Evolutionary conservation across 2,113 vertebrate genomes (phyloP).

Genomic region (Datnioides undecimradiatus): DNA sequence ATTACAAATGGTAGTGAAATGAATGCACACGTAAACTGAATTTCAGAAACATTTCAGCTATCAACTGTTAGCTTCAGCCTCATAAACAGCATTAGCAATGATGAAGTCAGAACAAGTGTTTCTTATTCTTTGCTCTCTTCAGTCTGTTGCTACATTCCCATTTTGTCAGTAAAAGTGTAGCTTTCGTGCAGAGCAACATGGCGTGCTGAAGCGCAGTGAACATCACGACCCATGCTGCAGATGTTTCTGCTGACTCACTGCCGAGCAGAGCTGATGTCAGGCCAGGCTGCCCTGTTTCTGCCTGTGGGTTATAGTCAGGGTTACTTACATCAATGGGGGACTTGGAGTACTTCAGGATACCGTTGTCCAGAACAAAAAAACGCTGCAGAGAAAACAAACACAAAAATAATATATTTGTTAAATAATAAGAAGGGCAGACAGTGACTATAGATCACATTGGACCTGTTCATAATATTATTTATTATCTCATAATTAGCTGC

Average conservation of each 20-base stretch:
- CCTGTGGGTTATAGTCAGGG: conserved; percentile 63
- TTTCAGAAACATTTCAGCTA: background rate
- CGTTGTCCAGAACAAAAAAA: conserved; percentile 98
- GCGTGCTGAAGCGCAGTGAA: conserved; percentile 34
- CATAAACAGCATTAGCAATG: background rate
- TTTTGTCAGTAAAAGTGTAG: conserved; percentile 12
- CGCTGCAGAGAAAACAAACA: conserved; percentile 85
- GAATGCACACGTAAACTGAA: too few species aligned
- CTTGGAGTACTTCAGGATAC: conserved; percentile 99
- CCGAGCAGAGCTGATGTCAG: conserved; percentile 46
- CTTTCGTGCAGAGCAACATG: conserved; percentile 17
- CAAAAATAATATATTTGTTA: conserved; percentile 39
- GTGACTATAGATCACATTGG: conserved; percentile 3
- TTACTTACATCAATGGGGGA: conserved; percentile 98
- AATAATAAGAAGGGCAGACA: conserved; percentile 10
- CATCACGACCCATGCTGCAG: conserved; percentile 34
- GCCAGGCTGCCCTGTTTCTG: conserved; percentile 39
- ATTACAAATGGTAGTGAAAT: too few species aligned
- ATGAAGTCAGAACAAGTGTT: background rate
- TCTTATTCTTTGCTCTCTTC: background rate
- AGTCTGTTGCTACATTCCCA: background rate
- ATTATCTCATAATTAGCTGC: background rate
- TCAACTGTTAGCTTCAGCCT: background rate
- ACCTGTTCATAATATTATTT: background rate
- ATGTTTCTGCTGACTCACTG: conserved; percentile 74